A percentile compares a stretch with the other conserved stretches of the same genome.
phyloP scores from a whole-genome alignment of 2,888 invertebrate species.

The Cheiracanthium punctorium region DNA sequence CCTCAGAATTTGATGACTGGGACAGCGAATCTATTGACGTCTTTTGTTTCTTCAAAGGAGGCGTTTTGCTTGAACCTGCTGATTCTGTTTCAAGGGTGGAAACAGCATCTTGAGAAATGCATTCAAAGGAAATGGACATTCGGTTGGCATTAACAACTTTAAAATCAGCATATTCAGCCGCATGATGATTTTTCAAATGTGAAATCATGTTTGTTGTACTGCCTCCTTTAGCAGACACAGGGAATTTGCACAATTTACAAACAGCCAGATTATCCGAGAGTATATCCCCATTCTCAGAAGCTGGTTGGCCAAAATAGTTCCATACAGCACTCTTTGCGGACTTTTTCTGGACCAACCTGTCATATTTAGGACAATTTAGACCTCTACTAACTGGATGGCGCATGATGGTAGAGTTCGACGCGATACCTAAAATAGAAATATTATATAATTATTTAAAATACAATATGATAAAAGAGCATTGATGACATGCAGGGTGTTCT shows the following conservation, averaged over 20 bases:
- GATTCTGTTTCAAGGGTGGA: background rate
- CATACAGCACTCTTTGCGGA: slow-evolving; percentile 13
- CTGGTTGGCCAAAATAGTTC: slow-evolving; percentile 17
- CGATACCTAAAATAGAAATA: too few relatives aligned
- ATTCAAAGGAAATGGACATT: background rate
- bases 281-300: background rate
- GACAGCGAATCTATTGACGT: background rate
- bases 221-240: background rate
- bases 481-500: too few relatives aligned
- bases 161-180: background rate
- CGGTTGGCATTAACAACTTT: background rate
- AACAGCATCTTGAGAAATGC: background rate
- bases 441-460: too few relatives aligned
- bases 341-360: background rate
- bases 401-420: too few relatives aligned
- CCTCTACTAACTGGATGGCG: background rate
- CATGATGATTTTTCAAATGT: background rate
- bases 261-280: background rate
- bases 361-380: slow-evolving; percentile 17
- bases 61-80: background rate
- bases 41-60: background rate
- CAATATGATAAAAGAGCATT: too few relatives aligned
- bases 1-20: background rate
- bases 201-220: background rate
- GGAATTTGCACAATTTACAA: background rate